Conservation (phyloP, 1,140 invertebrate genomes). For the Phymorhynchus buccinoides region DNA sequence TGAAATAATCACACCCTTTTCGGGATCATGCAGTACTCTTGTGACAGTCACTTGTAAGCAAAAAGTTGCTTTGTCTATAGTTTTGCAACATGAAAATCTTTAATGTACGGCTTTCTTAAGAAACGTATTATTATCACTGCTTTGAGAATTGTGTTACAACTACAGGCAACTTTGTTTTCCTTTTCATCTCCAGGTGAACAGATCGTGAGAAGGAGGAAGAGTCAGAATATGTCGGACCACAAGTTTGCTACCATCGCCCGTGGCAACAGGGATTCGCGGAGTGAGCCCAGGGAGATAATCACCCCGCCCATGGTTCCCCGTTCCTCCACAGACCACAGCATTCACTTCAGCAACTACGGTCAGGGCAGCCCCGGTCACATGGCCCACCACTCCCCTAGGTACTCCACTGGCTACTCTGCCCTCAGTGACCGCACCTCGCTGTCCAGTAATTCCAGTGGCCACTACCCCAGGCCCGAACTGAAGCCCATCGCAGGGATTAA, state of each 20-base stretch:
- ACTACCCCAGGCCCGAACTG: background rate
- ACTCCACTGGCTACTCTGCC: slow-evolving; percentile 25
- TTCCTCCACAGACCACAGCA: slow-evolving; percentile 45
- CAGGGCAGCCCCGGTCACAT: slow-evolving; percentile 17
- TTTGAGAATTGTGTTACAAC: background rate
- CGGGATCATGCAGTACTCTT: no score
- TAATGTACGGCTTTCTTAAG: no score
- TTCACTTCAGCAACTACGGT: slow-evolving; percentile 34
- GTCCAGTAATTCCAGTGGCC: background rate
- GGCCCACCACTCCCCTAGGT: slow-evolving; percentile 28
- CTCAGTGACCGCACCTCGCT: slow-evolving; percentile 14
- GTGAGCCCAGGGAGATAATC: slow-evolving; percentile 20
- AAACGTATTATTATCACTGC: background rate
- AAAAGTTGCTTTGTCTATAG: no score
- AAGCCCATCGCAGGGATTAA: background rate
- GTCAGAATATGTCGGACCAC: slow-evolving; percentile 18
- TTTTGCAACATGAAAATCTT: no score
- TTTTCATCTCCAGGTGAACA: slow-evolving; percentile 3
- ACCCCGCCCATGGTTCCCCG: slow-evolving; percentile 40
- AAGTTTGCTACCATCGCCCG: slow-evolving; percentile 52
- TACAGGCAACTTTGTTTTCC: background rate
- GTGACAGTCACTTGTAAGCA: no score
- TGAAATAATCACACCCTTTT: no score
- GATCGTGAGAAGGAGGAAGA: slow-evolving; percentile 12
- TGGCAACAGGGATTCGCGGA: slow-evolving; percentile 34